Conservation (phyloP, 1,140 invertebrate genomes). For the Zaprionus nigranus region DNA sequence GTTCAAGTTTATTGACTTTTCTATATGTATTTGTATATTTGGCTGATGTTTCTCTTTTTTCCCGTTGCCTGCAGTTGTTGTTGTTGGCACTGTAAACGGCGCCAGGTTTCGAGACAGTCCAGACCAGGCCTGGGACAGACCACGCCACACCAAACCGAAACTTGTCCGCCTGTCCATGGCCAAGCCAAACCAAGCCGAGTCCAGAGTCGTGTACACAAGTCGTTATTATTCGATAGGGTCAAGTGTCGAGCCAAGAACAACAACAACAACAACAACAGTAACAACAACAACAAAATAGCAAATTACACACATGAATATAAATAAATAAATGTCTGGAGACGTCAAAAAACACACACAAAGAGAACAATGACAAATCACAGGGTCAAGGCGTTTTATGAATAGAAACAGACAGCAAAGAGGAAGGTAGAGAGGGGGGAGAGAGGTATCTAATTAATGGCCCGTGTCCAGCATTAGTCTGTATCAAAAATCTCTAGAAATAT, state of each 20-base stretch:
- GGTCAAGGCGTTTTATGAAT: constrained; percentile 37
- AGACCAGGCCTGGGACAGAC: constrained; percentile 30
- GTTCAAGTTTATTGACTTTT: constrained; percentile 78
- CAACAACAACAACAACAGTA: constrained; percentile 17
- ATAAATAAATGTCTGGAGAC: constrained; percentile 60
- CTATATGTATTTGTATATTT: constrained; percentile 67
- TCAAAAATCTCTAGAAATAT: constrained; percentile 1
- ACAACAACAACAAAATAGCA: constrained; percentile 46
- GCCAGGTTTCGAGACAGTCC: constrained; percentile 78
- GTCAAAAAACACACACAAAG: constrained; percentile 30
- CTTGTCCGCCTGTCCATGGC: constrained; percentile 20
- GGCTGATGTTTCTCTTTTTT: constrained; percentile 70
- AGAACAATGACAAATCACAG: constrained; percentile 47
- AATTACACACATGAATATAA: constrained; percentile 63
- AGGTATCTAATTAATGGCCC: constrained; percentile 43
- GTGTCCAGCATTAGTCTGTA: constrained; percentile 30
- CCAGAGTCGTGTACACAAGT: constrained; percentile 64
- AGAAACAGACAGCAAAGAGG: constrained; percentile 5
- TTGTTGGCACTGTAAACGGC: constrained; percentile 76
- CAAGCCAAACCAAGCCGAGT: constrained; percentile 22
- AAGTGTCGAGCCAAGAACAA: constrained; percentile 56
- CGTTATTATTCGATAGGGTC: constrained; percentile 77
- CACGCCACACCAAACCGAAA: not conserved
- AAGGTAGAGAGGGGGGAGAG: not conserved
- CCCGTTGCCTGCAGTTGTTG: constrained; percentile 11